These are phyloP conservation scores for Melanotaenia trifasciata DNA, from an alignment of 2,797 vertebrate genomes.

Conservation along the genomic window DNA sequence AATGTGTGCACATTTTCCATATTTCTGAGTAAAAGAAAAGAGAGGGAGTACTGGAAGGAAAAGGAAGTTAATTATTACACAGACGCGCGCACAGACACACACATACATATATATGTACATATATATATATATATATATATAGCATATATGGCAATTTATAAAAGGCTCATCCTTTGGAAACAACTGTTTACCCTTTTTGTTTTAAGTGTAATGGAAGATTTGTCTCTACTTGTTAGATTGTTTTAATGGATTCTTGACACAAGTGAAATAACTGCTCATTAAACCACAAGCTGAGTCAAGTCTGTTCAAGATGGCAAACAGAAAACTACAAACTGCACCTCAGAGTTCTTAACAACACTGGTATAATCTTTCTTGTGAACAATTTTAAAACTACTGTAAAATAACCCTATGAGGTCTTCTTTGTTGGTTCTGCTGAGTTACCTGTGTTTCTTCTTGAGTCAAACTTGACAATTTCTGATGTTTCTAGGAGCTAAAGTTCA, in stretches of 20 bases:
- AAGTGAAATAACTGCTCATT: not conserved
- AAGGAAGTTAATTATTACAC: not conserved
- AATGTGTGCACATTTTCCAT: not conserved
- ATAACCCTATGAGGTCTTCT: not conserved
- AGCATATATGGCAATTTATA: too few relatives aligned
- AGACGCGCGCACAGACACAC: too few relatives aligned
- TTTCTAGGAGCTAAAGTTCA: not conserved
- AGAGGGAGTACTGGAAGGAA: not conserved
- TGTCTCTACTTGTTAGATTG: conserved; percentile 6
- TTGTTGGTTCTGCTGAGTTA: too few relatives aligned
- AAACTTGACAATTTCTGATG: not conserved
- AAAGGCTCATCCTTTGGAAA: too few relatives aligned
- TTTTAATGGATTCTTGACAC: not conserved
- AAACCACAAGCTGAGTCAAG: conserved; percentile 16
- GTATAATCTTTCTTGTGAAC: not conserved
- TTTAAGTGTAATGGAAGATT: not conserved
- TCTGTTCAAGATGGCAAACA: not conserved
- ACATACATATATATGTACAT: too few relatives aligned
- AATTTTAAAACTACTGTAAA: not conserved
- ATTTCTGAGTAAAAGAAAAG: not conserved
- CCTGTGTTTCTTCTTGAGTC: not conserved
- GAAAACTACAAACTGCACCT: not conserved
- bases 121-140: too few relatives aligned
- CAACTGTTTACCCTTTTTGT: too few relatives aligned
- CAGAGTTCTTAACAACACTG: not conserved